phyloP scores from a whole-genome alignment of 2,113 vertebrate species.

The Pelecanoides urinatrix region DNA sequence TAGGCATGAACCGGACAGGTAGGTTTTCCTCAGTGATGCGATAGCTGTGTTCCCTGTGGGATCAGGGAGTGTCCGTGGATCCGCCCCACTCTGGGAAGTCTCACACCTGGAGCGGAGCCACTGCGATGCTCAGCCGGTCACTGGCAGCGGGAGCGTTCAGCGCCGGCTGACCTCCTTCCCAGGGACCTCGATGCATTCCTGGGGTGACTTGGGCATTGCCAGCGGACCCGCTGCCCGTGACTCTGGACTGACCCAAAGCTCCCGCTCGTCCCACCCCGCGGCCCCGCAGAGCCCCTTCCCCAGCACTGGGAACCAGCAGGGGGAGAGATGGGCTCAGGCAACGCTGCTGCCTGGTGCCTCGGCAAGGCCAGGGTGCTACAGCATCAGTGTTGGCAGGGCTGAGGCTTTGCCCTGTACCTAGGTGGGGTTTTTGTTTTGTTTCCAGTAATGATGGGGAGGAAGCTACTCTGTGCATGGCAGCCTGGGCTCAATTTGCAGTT shows the following conservation, averaged over 20 bases:
- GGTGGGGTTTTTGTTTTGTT: background rate
- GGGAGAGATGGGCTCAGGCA: background rate
- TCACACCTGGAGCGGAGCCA: fast-evolving
- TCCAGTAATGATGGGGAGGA: background rate
- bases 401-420: background rate
- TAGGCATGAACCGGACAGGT: background rate
- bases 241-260: fast-evolving
- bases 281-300: background rate
- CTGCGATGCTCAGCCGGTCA: background rate
- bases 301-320: background rate
- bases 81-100: background rate
- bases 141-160: fast-evolving
- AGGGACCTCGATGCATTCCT: fast-evolving
- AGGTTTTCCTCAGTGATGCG: background rate
- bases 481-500: background rate
- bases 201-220: background rate
- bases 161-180: background rate
- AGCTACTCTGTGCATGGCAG: background rate
- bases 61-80: background rate
- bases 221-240: fast-evolving
- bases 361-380: background rate
- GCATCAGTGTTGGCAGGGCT: background rate
- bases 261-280: fast-evolving
- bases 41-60: fast-evolving
- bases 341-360: fast-evolving